These are phyloP conservation scores for rat (Rattus norvegicus) DNA, from an alignment of 2,113 vertebrate genomes.

Conservation along the genomic window GRCr8 NC_086020.1:191430001-191430500, in stretches of 20 bases:
- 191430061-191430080: neutral
- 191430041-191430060: neutral
- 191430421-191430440: neutral
- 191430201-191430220: neutral
- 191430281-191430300: neutral
- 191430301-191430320: neutral
- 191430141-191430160: neutral
- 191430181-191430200: neutral
- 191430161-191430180: neutral
- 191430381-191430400: rapidly evolving
- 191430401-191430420: neutral
- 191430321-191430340: too few relatives aligned
- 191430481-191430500: neutral
- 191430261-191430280: rapidly evolving
- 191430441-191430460: neutral
- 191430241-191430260: neutral
- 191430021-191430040: neutral
- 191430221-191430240: neutral
- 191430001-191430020: neutral
- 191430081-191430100: neutral
- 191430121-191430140: neutral
- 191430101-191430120: neutral
- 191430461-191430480: neutral
- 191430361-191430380: rapidly evolving
- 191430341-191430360: neutral